Evolutionary conservation across 2,797 vertebrate species (phyloP), one percentile per base, ranked within the genome.

Genomic region (Tangara arthus): DNA sequence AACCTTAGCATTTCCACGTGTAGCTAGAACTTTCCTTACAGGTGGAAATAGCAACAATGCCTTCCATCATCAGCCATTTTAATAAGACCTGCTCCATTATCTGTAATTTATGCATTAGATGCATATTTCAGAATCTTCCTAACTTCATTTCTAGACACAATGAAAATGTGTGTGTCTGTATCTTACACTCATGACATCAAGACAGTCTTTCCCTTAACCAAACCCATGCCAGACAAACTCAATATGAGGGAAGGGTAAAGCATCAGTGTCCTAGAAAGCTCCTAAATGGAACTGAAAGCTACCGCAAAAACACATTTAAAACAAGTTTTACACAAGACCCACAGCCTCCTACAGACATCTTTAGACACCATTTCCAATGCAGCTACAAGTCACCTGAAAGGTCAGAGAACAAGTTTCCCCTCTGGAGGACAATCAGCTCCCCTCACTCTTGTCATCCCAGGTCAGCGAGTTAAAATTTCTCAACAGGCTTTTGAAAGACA

Each of bases 41-140:
- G 94, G 94, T 97, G 97, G 97, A 98, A 98, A 97, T 83, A 93
- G 96, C 94, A 94, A 87, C 57, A 77, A n/a, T 56, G 76, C 82
- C 72, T 87, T 89, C 95, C 79, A 93, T 86, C 79, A 73, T 82
- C 93, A 95, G 76, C 65, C 86, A 81, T 41, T 91, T 93, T 24
- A 68, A 16, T 70, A 89, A 93, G 76, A 94, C 89, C 91, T 66
- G 84, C 93, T 97, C 97, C 27, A 24, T 95, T 94, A 97, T 97
- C 97, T 96, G 97, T 97, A 94, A 97, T 97, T 98, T 99, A 99
- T 99, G 99, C 99, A 99, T 97, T 86, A 97, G 94, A 97, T 98
- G 98, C 99, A 99, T 98, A 99, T 97, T 98, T 98, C 97, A 98
- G 97, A 97, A 96, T 97, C 97, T 95, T 96, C 85, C 89, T 92